Conservation (phyloP, 2,888 invertebrate species). For the Cremastobaeus sp. region DNA sequence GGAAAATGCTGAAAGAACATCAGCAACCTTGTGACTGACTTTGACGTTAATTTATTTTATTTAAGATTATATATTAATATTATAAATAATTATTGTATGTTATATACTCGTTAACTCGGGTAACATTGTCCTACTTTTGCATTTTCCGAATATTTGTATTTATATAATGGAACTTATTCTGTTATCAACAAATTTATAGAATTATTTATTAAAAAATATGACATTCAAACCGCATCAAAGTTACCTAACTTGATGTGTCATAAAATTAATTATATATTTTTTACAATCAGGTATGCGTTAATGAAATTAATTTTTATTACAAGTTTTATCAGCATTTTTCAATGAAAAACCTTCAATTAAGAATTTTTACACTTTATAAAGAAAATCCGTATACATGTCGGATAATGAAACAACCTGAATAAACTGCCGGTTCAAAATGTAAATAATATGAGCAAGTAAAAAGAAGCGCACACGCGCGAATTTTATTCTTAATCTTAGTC, state of each 20-base stretch:
- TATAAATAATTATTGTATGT: conserved; percentile 31
- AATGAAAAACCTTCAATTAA: conserved; percentile 3
- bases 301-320: too few relatives aligned
- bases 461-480: conserved; percentile 50
- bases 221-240: conserved; percentile 8
- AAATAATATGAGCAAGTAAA: conserved; percentile 61
- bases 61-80: conserved; percentile 28
- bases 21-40: conserved; percentile 11
- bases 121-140: conserved; percentile 8
- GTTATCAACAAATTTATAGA: too few relatives aligned
- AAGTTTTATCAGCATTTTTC: conserved; percentile 5
- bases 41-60: conserved; percentile 32
- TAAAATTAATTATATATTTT: too few relatives aligned
- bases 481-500: conserved; percentile 69
- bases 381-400: too few relatives aligned
- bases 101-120: conserved; percentile 16
- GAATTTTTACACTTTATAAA: too few relatives aligned
- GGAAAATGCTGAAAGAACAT: conserved; percentile 26
- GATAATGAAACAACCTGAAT: too few relatives aligned
- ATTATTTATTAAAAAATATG: too few relatives aligned
- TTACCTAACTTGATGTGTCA: conserved; percentile 2
- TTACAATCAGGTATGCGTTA: too few relatives aligned
- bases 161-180: too few relatives aligned
- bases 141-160: not conserved
- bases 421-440: conserved; percentile 63